These are phyloP conservation scores for Champsocephalus esox DNA, from an alignment of 2,797 vertebrate genomes.

Conservation along the genomic window DNA sequence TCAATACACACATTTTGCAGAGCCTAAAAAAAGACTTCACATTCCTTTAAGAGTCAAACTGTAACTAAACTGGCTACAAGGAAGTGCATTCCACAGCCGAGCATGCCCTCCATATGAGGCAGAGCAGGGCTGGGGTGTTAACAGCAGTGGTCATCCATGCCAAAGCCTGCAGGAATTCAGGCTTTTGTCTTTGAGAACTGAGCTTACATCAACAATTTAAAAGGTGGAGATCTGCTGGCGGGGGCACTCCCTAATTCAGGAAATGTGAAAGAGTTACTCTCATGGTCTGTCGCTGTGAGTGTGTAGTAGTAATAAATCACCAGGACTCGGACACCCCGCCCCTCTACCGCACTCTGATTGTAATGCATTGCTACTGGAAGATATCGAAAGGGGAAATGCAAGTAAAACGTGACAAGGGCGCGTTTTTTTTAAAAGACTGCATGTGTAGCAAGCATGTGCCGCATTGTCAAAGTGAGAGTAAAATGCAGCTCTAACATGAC, in stretches of 20 bases:
- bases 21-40: not conserved
- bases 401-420: conserved; percentile 55
- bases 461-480: conserved; percentile 16
- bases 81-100: conserved; percentile 53
- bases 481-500: conserved; percentile 19
- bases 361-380: conserved; percentile 51
- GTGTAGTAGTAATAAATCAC: conserved; percentile 62
- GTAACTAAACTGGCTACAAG: conserved; percentile 20
- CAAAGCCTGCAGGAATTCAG: conserved; percentile 40
- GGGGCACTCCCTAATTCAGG: conserved; percentile 35
- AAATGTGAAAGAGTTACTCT: conserved; percentile 56
- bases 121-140: conserved; percentile 27
- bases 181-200: conserved; percentile 53
- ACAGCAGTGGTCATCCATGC: conserved; percentile 33
- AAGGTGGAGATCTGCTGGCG: conserved; percentile 33
- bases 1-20: conserved; percentile 21
- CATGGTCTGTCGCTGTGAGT: conserved; percentile 33
- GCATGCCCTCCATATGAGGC: conserved; percentile 10
- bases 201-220: conserved; percentile 56
- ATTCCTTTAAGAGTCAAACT: conserved; percentile 10
- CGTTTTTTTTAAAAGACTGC: conserved; percentile 64
- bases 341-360: conserved; percentile 63
- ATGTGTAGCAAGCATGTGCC: conserved; percentile 36
- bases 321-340: conserved; percentile 47
- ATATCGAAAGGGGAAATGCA: conserved; percentile 21